phyloP scores from a whole-genome alignment of 2,113 vertebrate species.

The Arizona elegans region DNA sequence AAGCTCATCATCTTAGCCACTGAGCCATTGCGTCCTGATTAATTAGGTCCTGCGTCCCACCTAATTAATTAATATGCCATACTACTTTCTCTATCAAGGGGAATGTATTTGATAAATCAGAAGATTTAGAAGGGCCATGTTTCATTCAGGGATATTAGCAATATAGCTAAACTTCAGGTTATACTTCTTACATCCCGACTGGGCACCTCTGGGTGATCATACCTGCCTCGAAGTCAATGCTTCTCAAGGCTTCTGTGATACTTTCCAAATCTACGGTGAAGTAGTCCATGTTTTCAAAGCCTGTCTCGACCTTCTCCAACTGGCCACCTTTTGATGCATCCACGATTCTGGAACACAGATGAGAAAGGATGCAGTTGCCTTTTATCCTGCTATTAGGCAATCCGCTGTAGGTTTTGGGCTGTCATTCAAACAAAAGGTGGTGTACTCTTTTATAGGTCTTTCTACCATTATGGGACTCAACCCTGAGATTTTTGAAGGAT shows the following conservation, averaged over 20 bases:
- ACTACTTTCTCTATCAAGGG: neutral
- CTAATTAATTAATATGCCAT: no score
- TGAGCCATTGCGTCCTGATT: no score
- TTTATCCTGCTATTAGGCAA: neutral
- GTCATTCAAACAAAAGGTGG: neutral
- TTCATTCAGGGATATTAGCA: neutral
- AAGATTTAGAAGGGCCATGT: neutral
- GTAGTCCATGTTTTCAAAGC: constrained; percentile 93
- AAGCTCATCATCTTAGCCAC: no score
- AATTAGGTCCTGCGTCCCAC: no score
- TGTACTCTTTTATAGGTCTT: neutral
- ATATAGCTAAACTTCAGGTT: neutral
- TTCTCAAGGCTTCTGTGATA: constrained; percentile 70
- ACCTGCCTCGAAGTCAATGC: constrained; percentile 81
- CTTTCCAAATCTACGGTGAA: constrained; percentile 84
- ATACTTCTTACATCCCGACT: fast-evolving
- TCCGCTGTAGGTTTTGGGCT: neutral
- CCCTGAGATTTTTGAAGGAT: neutral
- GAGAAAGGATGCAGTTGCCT: neutral
- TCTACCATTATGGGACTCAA: neutral
- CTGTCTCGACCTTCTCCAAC: constrained; percentile 84
- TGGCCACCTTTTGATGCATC: constrained; percentile 85
- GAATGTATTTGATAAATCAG: neutral
- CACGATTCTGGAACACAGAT: constrained; percentile 75
- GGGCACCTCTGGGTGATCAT: neutral